A percentile compares a stretch with the other conserved stretches of the same genome.
Evolutionary conservation across 2,797 vertebrate genomes (phyloP).

Genomic region (Mareca penelope): DNA sequence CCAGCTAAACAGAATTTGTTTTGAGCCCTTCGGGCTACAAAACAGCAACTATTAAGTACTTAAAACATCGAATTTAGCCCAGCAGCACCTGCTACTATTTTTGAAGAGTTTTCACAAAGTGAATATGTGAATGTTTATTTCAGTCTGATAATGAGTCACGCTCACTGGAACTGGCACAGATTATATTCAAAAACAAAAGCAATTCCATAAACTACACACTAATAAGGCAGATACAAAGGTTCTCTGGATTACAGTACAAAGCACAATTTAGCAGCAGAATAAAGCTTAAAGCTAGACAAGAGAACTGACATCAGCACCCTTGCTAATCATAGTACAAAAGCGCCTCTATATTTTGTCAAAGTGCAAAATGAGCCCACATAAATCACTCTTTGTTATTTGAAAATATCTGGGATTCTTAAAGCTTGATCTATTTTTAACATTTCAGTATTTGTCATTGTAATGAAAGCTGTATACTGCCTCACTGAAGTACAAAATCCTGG

Average conservation of each 20-base stretch:
- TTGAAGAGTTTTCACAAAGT: slow-evolving; percentile 59
- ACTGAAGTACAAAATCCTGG: not conserved
- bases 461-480: slow-evolving; percentile 36
- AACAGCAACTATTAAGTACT: slow-evolving; percentile 30
- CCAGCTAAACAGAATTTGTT: slow-evolving; percentile 13
- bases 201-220: slow-evolving; percentile 82
- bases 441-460: slow-evolving; percentile 50
- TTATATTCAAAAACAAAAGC: slow-evolving; percentile 79
- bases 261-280: slow-evolving; percentile 86
- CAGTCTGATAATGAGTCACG: slow-evolving; percentile 78
- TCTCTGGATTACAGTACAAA: slow-evolving; percentile 87
- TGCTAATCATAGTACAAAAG: slow-evolving; percentile 93
- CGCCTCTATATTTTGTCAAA: slow-evolving; percentile 85
- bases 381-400: slow-evolving; percentile 93
- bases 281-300: slow-evolving; percentile 82
- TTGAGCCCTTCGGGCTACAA: slow-evolving; percentile 52
- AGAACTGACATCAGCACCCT: slow-evolving; percentile 88
- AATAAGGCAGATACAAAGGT: slow-evolving; percentile 83
- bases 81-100: slow-evolving; percentile 80
- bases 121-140: slow-evolving; percentile 77
- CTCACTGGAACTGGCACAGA: slow-evolving; percentile 78
- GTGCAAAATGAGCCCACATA: slow-evolving; percentile 83
- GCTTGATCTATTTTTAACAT: slow-evolving; percentile 92
- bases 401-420: slow-evolving; percentile 94
- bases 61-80: slow-evolving; percentile 61